Base-by-base conservation (phyloP, 2,888 invertebrate species). In the Flexamia atlantica region DNA sequence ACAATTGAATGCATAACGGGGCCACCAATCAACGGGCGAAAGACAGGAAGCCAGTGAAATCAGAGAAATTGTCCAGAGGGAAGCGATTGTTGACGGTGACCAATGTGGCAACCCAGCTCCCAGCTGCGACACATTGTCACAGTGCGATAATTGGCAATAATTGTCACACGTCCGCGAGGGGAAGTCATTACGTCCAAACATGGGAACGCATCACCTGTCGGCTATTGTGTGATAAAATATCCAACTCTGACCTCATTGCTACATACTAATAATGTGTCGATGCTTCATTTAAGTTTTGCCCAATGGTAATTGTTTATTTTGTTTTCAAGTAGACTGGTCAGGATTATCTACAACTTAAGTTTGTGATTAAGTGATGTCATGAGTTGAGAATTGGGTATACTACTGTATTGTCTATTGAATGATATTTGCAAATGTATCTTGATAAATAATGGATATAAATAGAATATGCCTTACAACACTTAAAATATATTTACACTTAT, bases 1-100 rank as follows among this genome's bases (percentile, higher is more conserved):
- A 28, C 64, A 64, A 64, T 64, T 64, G 64, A 64, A 64, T 64
- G 64, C 64, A 64, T 64, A 64, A 64, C 64, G 64, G 64, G 64
- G 64, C 7, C 64, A 64, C 64, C 64, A 64, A 64, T 64, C 64
- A 30, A 5, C 20, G 3, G 30, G 64, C 57, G 14, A 64, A 64
- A 64, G 64, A 64, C 64, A 64, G 64, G 64, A 64, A 28, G 64
- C 64, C 0, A 64, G 64, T 28, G 64, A 64, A 64, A 64, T 64
- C 64, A 64, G 64, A 28, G 64, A 64, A 64, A 64, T 64, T 64
- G 64, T 64, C 64, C 28, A 4, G 53, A 3, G 30, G 30, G 53
- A 3, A 17, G 30, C 30, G 20, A 64, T 64, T 64, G 53, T 53
- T 12, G 12, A 4, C 12, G 53, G 23, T 23, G 7, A 53, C 20